These are phyloP conservation scores for Sialis fuliginosa DNA, from an alignment of 2,888 invertebrate genomes.

Conservation along the genomic window DNA sequence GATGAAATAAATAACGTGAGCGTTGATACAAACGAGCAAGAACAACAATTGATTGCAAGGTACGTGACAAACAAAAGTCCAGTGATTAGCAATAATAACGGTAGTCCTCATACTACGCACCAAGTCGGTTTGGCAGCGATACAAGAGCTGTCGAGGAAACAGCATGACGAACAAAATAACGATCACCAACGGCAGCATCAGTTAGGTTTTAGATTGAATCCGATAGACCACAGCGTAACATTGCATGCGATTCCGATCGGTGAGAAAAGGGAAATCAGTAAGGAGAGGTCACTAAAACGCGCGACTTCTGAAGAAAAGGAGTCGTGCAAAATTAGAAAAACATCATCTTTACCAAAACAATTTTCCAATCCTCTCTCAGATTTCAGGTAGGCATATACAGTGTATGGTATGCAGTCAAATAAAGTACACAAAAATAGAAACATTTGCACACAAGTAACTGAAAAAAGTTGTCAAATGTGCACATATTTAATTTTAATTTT, in stretches of 20 bases:
- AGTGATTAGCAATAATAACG: conserved; percentile 32
- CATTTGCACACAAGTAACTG: too few relatives aligned
- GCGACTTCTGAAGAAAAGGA: conserved; percentile 16
- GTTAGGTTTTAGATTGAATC: conserved; percentile 24
- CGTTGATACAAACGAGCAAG: conserved; percentile 14
- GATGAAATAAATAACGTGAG: conserved; percentile 21
- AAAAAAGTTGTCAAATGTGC: too few relatives aligned
- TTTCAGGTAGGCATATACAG: conserved; percentile 5
- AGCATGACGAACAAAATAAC: conserved; percentile 30
- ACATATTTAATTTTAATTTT: too few relatives aligned
- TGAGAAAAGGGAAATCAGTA: conserved; percentile 27
- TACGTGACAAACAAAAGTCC: conserved; percentile 12
- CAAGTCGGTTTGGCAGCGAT: conserved; percentile 64
- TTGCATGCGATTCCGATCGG: conserved; percentile 21
- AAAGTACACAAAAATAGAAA: too few relatives aligned
- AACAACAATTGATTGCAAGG: conserved; percentile 14
- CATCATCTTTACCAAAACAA: conserved; percentile 19
- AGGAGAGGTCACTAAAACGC: conserved; percentile 28
- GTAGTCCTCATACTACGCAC: conserved; percentile 32
- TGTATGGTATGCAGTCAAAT: too few relatives aligned
- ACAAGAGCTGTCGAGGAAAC: conserved; percentile 47
- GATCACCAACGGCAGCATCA: conserved; percentile 11
- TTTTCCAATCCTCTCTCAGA: conserved; percentile 3
- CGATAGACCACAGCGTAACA: conserved; percentile 21
- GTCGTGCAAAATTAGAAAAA: conserved; percentile 24